Evolutionary conservation across 92 coral and sea anemone species (phyloP), one percentile per base, ranked within the genome.

Genomic region (Isaurus tuberculatus): DNA sequence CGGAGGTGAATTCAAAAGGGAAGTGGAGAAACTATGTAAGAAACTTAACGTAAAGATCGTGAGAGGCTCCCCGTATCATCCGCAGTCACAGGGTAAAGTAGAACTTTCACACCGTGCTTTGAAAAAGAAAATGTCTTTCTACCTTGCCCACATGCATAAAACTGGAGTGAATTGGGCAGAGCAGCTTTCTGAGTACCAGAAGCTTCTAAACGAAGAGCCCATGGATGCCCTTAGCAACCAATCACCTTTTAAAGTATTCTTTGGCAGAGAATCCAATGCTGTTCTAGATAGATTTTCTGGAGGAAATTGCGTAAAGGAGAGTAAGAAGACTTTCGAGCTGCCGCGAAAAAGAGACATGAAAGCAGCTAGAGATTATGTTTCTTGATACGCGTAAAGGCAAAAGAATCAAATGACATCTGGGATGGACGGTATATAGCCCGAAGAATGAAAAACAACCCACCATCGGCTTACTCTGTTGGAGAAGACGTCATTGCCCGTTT

Each of bases 1-100:
- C 43, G 91, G 88, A 22, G 80, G 89, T 15, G 91, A 84, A 40
- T 88, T 83, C 49, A 83, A 83, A 71, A 40, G 55, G 55, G 64
- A 64, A 4, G 88, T 83, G 11, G 53, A 83, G 22, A 55, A 28
- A 46, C 49, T 88, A 2, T 88, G 88, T 82, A 25, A 73, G 36
- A 13, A 20, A 2, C 58, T 88, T 16, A 29, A 48, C 2, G 65
- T 84, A 23, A 88, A 83, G 51, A 88, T 88, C 14, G 75, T 83
- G 8, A n/a, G 88, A 51, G 53, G 85, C 46, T 61, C 80, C 26
- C 88, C 91, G 13, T 88, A 88, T 61, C 92, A 89, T 46, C 92
- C 87, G 14, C 89, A 89, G 80, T 79, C 89, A 19, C 89, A 89
- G 43, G 92, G 90, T 31, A 89, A 89, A 65, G 83, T 83, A 0